Conservation (phyloP, 1,140 invertebrate genomes). For the Parapsyche elsis region DNA sequence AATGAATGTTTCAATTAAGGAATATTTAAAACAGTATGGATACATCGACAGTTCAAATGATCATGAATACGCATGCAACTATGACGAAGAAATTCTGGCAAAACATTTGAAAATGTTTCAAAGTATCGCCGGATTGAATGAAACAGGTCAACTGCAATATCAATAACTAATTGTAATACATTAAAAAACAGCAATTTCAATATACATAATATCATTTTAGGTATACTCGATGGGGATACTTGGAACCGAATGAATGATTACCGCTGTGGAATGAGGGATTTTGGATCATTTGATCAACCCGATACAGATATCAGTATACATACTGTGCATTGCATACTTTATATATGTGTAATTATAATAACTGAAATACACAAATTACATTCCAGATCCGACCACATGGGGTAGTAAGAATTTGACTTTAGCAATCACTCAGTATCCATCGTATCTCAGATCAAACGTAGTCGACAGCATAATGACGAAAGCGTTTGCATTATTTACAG, state of each 20-base stretch:
- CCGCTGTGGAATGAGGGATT: slow-evolving; percentile 4
- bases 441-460: neutral
- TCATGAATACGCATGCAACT: neutral
- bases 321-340: neutral
- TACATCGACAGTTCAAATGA: neutral
- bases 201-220: neutral
- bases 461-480: neutral
- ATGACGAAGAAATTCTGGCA: neutral
- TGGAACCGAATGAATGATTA: neutral
- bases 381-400: neutral
- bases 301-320: neutral
- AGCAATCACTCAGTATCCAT: neutral
- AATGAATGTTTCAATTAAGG: neutral
- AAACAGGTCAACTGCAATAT: neutral
- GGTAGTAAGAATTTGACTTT: neutral
- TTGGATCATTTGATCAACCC: neutral
- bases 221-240: neutral
- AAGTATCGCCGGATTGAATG: neutral
- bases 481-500: neutral
- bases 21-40: slow-evolving; percentile 2
- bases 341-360: neutral
- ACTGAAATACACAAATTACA: neutral
- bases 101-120: neutral
- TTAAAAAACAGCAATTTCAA: neutral
- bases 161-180: neutral